phyloP scores from a whole-genome alignment of 2,113 vertebrate genomes.

The Benitochromis conjunctus region DNA sequence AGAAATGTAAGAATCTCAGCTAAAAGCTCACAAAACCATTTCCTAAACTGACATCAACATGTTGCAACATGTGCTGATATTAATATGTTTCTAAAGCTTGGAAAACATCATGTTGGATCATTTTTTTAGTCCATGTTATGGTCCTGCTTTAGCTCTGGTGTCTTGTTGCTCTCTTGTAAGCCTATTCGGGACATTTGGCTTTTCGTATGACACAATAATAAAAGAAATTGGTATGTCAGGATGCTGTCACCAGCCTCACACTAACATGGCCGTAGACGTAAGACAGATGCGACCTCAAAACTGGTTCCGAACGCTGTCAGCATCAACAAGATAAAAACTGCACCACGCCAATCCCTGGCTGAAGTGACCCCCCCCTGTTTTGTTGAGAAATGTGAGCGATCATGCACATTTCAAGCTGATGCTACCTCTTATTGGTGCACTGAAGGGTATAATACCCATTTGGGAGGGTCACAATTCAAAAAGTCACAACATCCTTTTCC shows the following conservation, averaged over 20 bases:
- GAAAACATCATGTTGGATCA: neutral
- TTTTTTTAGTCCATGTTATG: neutral
- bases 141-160: neutral
- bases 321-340: neutral
- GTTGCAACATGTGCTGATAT: neutral
- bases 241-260: neutral
- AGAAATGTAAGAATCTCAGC: too few species aligned
- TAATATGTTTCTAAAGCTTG: neutral
- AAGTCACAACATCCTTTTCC: conserved; percentile 5
- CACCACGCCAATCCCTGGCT: neutral
- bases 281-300: neutral
- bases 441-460: conserved; percentile 17
- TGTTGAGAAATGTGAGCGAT: conserved; percentile 1
- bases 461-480: conserved; percentile 2
- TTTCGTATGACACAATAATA: neutral
- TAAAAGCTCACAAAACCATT: too few species aligned
- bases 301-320: neutral
- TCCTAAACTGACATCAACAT: accelerated
- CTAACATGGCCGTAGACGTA: neutral
- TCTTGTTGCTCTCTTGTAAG: neutral
- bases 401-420: conserved; percentile 23
- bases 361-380: neutral
- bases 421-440: neutral
- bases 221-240: neutral
- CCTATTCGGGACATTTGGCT: neutral